These are phyloP conservation scores for Furnarius figulus DNA, from an alignment of 2,113 vertebrate genomes.

Conservation along the genomic window DNA sequence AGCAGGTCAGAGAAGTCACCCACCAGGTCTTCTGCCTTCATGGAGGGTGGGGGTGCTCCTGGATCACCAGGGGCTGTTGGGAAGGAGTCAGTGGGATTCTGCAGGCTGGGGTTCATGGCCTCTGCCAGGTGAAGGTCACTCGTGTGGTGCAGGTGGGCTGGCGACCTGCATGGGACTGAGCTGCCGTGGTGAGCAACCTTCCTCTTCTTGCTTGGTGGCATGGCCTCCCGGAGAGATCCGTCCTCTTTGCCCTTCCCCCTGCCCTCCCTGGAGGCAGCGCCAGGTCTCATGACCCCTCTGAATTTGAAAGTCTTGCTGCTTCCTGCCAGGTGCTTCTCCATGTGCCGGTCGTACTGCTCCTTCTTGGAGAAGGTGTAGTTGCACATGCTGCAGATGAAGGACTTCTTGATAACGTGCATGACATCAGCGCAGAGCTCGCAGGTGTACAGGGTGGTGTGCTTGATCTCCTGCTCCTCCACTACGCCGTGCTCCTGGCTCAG, in stretches of 20 bases:
- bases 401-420: constrained; percentile 94
- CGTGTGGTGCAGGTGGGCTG: constrained; percentile 27
- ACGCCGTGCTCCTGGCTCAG: constrained; percentile 83
- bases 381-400: constrained; percentile 98
- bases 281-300: constrained; percentile 86
- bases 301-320: constrained; percentile 89
- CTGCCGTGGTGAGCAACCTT: constrained; percentile 68
- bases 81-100: constrained; percentile 46
- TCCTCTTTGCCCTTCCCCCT: constrained; percentile 70
- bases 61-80: constrained; percentile 41
- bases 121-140: constrained; percentile 59
- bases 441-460: constrained; percentile 91
- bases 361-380: constrained; percentile 99
- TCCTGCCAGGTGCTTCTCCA: constrained; percentile 91
- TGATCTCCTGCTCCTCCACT: constrained; percentile 84
- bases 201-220: constrained; percentile 79
- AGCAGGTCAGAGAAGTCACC: constrained; percentile 76
- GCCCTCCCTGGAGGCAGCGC: constrained; percentile 67
- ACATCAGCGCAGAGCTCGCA: constrained; percentile 97
- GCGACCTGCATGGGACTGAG: constrained; percentile 36
- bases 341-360: constrained; percentile 96
- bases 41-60: constrained; percentile 39
- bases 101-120: constrained; percentile 35
- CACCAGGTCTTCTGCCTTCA: constrained; percentile 76
- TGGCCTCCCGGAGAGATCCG: neutral